Evolutionary conservation across 2,797 vertebrate genomes (phyloP).

Genomic region (Amphiprion clarkii): DNA sequence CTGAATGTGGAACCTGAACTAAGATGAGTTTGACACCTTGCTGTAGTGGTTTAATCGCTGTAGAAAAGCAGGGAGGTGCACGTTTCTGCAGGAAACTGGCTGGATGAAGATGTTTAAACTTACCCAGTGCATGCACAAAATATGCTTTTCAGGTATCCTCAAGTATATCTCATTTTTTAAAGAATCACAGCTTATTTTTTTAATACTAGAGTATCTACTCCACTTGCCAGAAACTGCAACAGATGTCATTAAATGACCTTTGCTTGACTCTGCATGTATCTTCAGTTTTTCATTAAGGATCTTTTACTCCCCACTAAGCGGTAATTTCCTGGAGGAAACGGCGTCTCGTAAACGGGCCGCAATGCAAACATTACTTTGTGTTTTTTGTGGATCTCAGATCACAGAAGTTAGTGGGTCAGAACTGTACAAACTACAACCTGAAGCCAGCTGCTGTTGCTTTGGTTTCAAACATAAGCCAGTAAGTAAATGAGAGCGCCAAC

Average conservation of each 20-base stretch:
- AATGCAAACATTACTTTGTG: slow-evolving; percentile 13
- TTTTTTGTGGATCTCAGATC: slow-evolving; percentile 16
- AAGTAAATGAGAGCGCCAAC: background rate
- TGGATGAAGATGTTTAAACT: too few relatives aligned
- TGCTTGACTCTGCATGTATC: background rate
- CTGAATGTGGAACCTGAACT: too few relatives aligned
- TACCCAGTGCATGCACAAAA: too few relatives aligned
- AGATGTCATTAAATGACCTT: background rate
- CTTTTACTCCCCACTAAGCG: background rate
- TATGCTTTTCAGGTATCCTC: too few relatives aligned
- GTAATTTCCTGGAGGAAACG: slow-evolving; percentile 32
- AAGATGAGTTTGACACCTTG: too few relatives aligned
- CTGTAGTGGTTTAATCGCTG: too few relatives aligned
- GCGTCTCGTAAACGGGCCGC: slow-evolving; percentile 8
- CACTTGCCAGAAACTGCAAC: rapidly evolving
- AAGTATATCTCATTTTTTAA: too few relatives aligned
- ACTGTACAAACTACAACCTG: slow-evolving; percentile 19
- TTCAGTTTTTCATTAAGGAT: slow-evolving; percentile 4
- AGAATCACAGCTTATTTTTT: too few relatives aligned
- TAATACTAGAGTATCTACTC: too few relatives aligned
- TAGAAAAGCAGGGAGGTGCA: too few relatives aligned
- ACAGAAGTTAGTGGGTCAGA: slow-evolving; percentile 20
- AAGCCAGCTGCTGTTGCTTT: rapidly evolving
- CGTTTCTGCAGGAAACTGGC: too few relatives aligned
- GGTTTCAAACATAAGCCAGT: too few relatives aligned